Conservation (phyloP, 2,888 invertebrate species). For the Acanthosepion pharaonis region DNA sequence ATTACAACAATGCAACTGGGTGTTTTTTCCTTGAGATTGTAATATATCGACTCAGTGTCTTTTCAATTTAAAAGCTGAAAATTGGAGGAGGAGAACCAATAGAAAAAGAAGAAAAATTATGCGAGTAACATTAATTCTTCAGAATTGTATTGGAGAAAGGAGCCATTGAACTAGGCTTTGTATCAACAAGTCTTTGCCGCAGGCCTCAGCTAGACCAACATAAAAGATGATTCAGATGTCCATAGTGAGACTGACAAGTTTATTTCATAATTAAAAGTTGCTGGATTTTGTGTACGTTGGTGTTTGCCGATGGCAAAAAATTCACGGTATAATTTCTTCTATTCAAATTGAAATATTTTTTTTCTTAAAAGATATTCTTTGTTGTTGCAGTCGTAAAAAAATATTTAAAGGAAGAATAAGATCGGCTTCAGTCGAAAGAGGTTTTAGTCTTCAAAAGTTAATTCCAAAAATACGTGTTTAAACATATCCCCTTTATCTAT, state of each 20-base stretch:
- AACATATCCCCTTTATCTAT: not conserved
- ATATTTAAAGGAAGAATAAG: not conserved
- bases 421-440: not conserved
- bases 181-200: constrained; percentile 18
- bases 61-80: not conserved
- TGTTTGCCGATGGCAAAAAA: not conserved
- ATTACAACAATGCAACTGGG: not conserved
- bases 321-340: not conserved
- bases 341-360: not conserved
- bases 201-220: not conserved
- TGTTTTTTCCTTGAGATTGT: not conserved
- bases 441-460: not conserved
- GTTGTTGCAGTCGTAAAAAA: not conserved
- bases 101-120: not conserved
- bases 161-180: not conserved
- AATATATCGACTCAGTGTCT: constrained; percentile 7
- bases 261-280: not conserved
- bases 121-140: not conserved
- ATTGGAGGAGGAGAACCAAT: not conserved
- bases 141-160: not conserved
- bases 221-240: constrained; percentile 33
- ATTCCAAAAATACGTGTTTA: not conserved
- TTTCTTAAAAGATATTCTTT: not conserved
- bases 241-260: constrained; percentile 33
- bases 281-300: not conserved